Base-by-base conservation (phyloP, 2,113 vertebrate genomes). In the Oxyruncus cristatus region DNA sequence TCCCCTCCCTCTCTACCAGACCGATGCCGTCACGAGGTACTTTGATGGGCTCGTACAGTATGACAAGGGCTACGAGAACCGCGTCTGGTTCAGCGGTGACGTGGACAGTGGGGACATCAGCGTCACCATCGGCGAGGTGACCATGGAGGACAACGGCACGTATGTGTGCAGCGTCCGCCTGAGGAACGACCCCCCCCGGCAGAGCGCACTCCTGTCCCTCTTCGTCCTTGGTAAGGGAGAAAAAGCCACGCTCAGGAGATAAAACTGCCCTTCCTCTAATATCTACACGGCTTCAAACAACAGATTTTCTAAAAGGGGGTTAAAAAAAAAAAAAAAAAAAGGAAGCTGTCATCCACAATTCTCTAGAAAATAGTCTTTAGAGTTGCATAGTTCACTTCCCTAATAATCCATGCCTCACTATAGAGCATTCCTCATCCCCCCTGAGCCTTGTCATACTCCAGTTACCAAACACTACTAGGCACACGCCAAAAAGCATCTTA, bases 181-280 rank as follows among this genome's bases (percentile, higher is more conserved):
- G 20, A 33, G 96, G 6, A 18, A 32, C 0, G 99, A 99, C 5
- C 33, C 33, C 17, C 97, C 35, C 22, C 55, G 0, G 95, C 95
- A 52, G 95, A 1, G 26, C 12, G 96, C 91, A 20, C 26, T 65
- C 2, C 63, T 98, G 18, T 47, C 78, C 12, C 97, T 99, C 84
- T 17, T 98, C 4, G 99, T 99, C 33, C 98, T 99, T 4, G 98
- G 99, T 99, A 95, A 98, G 12, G 15, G 24, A 14, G 32, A 26
- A 74, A 66, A 4, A 3, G 66, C 18, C 37, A 35, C n/a, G 7
- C 9, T 59, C 26, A 3, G 26, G 50, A 26, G 14, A 20, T 32
- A 82, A 62, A 55, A 39, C 9, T 20, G 23, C 19, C 59, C 55
- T 44, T 33, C 46, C 39, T 53, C 50, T 47, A 2, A 28, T 3